Conservation (phyloP, 2,113 vertebrate genomes). For the Corythornis vintsioides region DNA sequence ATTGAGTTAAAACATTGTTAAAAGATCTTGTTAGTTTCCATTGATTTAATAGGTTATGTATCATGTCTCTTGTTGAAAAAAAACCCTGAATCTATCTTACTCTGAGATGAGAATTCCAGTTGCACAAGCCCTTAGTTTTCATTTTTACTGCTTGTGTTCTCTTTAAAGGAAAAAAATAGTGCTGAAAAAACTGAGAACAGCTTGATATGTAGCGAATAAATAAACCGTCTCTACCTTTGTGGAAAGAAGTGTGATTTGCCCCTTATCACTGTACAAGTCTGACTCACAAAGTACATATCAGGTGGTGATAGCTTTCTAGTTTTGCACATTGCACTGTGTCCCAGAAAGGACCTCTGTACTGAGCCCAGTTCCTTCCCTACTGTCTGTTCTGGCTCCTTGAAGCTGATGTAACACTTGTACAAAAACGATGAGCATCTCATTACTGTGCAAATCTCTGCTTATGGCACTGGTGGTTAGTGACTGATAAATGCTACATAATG, state of each 20-base stretch:
- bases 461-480: background rate
- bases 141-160: background rate
- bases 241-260: background rate
- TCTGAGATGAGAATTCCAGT: fast-evolving
- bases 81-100: fast-evolving
- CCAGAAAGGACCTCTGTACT: background rate
- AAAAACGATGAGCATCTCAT: background rate
- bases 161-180: background rate
- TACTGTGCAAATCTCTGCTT: background rate
- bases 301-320: background rate
- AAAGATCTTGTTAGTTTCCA: background rate
- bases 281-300: background rate
- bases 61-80: background rate
- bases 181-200: background rate
- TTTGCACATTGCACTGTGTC: background rate
- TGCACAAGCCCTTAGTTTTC: background rate
- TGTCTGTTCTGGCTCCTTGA: background rate
- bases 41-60: background rate
- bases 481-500: background rate
- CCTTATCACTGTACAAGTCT: background rate
- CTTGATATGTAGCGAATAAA: background rate
- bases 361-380: background rate
- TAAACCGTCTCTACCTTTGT: background rate
- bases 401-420: background rate
- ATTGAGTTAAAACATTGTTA: background rate